A percentile compares a stretch with the other conserved stretches of the same genome.
Conservation (phyloP, 2,113 vertebrate genomes). For the Eira barbara region DNA sequence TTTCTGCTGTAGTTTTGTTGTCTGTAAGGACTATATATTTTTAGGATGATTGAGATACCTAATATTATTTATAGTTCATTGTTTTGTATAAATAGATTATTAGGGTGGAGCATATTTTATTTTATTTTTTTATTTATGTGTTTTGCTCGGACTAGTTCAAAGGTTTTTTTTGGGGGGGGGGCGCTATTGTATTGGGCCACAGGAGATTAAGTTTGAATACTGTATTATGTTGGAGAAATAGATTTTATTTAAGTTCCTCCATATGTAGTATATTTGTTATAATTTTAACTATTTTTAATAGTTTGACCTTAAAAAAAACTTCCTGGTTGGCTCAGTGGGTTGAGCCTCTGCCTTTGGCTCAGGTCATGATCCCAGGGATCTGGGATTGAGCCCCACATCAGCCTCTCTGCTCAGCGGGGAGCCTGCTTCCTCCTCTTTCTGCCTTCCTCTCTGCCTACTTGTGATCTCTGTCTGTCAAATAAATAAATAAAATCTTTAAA, state of each 20-base stretch:
- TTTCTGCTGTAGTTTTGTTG: slow-evolving; percentile 57
- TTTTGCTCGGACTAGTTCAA: not conserved
- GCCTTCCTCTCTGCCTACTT: too few relatives aligned
- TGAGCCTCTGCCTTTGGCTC: too few relatives aligned
- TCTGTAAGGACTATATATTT: slow-evolving; percentile 57
- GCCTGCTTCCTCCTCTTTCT: too few relatives aligned
- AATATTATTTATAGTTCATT: slow-evolving; percentile 40
- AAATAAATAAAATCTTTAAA: too few relatives aligned
- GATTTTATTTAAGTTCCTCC: slow-evolving; percentile 32
- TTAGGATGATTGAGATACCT: slow-evolving; percentile 63
- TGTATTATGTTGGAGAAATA: not conserved
- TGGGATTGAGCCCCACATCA: too few relatives aligned
- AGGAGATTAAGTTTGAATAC: not conserved
- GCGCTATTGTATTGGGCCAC: not conserved
- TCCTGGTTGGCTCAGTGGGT: not conserved
- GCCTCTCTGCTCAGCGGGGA: too few relatives aligned
- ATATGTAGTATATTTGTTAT: not conserved
- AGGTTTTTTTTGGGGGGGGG: not conserved
- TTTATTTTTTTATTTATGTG: not conserved
- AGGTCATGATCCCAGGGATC: too few relatives aligned
- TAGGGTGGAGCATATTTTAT: not conserved
- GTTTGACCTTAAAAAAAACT: not conserved
- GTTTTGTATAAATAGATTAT: slow-evolving; percentile 56
- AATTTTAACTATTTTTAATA: not conserved
- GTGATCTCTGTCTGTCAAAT: too few relatives aligned